Evolutionary conservation across 2,888 invertebrate genomes (phyloP).

Genomic region (Anorthoa munda): DNA sequence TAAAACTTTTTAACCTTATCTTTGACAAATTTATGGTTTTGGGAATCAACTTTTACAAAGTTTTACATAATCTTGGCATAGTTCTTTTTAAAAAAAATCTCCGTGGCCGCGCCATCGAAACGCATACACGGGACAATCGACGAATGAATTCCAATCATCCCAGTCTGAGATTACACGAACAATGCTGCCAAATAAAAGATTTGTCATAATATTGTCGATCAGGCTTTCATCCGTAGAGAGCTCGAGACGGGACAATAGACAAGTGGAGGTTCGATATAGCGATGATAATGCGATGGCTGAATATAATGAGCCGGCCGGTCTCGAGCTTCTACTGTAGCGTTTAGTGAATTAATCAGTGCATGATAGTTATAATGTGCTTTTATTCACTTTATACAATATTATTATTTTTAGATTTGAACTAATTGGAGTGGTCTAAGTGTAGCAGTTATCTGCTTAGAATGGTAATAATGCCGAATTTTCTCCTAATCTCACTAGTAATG

Average conservation of each 20-base stretch:
- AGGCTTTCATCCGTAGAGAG: slow-evolving; percentile 3
- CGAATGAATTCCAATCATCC: slow-evolving; percentile 29
- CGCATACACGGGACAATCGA: slow-evolving; percentile 15
- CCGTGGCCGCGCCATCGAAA: too few relatives aligned
- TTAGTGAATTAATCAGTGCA: not conserved
- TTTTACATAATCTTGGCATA: too few relatives aligned
- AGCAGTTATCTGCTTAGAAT: too few relatives aligned
- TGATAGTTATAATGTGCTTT: not conserved
- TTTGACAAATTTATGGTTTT: too few relatives aligned
- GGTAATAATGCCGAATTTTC: not conserved
- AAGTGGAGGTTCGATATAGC: not conserved
- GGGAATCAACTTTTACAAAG: too few relatives aligned
- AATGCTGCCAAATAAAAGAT: slow-evolving; percentile 28
- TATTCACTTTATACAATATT: not conserved
- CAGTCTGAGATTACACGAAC: slow-evolving; percentile 33
- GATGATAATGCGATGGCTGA: not conserved
- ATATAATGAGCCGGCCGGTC: not conserved
- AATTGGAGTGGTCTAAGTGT: not conserved
- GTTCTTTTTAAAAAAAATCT: too few relatives aligned
- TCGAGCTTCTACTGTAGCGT: slow-evolving; percentile 1
- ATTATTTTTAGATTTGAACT: not conserved
- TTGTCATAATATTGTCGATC: slow-evolving; percentile 40
- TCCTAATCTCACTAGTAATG: not conserved
- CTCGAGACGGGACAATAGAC: slow-evolving; percentile 16
- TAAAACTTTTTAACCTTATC: too few relatives aligned